Base-by-base conservation (phyloP, 2,888 invertebrate genomes). In the Thymelicus lineola region DNA sequence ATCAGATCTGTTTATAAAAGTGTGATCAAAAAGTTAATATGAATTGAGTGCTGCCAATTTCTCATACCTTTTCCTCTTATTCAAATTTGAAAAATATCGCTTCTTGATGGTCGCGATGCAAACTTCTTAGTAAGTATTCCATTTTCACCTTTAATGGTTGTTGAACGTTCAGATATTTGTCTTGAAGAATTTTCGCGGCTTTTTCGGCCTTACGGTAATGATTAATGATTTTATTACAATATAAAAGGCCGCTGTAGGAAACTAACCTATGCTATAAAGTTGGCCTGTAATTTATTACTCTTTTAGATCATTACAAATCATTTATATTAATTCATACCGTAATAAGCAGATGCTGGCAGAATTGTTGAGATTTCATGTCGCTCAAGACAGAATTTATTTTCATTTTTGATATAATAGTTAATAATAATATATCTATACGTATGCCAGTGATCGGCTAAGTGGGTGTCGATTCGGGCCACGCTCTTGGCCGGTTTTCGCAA, bases 141-240 rank as follows among this genome's bases (percentile, higher is more conserved):
- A 72, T 70, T 75, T 69, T 72, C 71, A 73, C 70, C 69, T 70
- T 70, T 74, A 75, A 76, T 75, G 74, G 70, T 60, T 65, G 55
- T 58, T 61, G 64, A 64, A 72, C 71, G 67, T 63, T n/a, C n/a
- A 50, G 72, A 68, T 74, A 75, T 72, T 75, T 73, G 72, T 73
- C 75, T 75, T 70, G 71, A 61, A 71, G 70, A 71, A 71, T 70
- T 71, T 72, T 71, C 53, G 57, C 71, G 55, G 66, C 62, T 72
- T 58, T 61, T 48, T 42, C 69, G 66, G 72, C 69, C 68, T 69
- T 73, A 73, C 70, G 58, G 45, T 59, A 58, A 36, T 71, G 66
- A 77, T 76, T 75, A 76, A 77, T 78, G 75, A 75, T 73, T 73
- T 74, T 73, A 75, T 74, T 74, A 73, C 69, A 38, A 69, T 63